Conservation (phyloP, 2,888 invertebrate genomes). For the Pristionchus japonicus region DNA sequence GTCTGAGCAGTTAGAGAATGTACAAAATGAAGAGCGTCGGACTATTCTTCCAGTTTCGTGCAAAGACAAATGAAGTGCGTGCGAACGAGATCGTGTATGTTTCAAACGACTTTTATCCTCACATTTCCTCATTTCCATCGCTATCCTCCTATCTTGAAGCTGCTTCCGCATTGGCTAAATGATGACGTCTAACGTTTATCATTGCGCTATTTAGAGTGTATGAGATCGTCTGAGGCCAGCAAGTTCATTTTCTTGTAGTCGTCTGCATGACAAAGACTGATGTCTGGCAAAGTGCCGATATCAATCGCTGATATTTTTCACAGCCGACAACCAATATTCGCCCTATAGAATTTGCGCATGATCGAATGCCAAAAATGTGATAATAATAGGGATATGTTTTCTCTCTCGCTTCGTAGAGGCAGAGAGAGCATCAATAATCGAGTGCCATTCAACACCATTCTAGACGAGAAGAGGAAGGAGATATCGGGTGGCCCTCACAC, state of each 20-base stretch:
- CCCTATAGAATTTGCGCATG: not conserved
- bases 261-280: too few relatives aligned
- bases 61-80: not conserved
- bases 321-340: not conserved
- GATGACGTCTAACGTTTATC: not conserved
- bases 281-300: not conserved
- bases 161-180: not conserved
- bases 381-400: conserved; percentile 26
- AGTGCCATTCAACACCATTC: conserved; percentile 9
- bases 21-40: too few relatives aligned
- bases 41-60: not conserved
- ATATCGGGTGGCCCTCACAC: not conserved
- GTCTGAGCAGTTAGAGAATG: too few relatives aligned
- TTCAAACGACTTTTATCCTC: not conserved
- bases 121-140: not conserved
- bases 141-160: not conserved
- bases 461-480: not conserved
- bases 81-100: not conserved
- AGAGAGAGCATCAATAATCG: conserved; percentile 12
- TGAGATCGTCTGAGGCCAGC: too few relatives aligned
- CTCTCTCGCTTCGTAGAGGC: not conserved
- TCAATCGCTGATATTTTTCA: not conserved
- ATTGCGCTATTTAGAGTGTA: not conserved
- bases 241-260: too few relatives aligned
- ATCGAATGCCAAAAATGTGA: conserved; percentile 3